Evolutionary conservation across 2,113 vertebrate genomes (phyloP), one percentile per base, ranked within the genome.

Genomic region (Motacilla tschutschensis): DNA sequence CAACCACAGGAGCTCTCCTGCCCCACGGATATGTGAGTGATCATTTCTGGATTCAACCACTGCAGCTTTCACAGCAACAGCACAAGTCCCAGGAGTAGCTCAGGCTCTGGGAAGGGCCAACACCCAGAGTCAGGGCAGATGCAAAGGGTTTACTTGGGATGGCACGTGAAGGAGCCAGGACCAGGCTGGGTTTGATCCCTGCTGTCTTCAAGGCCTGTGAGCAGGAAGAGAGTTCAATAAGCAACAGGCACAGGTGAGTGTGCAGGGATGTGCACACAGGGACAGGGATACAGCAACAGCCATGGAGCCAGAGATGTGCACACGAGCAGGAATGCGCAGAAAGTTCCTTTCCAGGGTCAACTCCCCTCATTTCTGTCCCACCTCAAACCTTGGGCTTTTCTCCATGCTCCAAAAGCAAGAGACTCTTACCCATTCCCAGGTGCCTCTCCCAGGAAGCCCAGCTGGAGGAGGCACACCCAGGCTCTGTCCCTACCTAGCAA

Each of bases 101-200:
- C n/a, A 29, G 38, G 21, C n/a, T 25, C 46, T 1, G 10, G 53
- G 35, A 50, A 71, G 55, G 35, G 25, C 44, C 17, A 17, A 17
- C 22, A 26, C 1, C 16, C 0, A 0, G 19, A 17, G 20, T 4
- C 60, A 62, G n/a, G 26, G 57, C 1, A 8, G 51, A 44, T 48
- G 28, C 41, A 65, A 47, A 74, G 35, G 26, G 28, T 87, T 62
- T 43, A 38, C 26, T 40, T 36, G 57, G 40, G 74, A 40, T 40
- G 35, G 24, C 43, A 60, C 1, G 2, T 5, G 29, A 69, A 41
- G 44, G 55, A 25, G 7, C 14, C 57, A 58, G 62, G 62, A 35
- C 20, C 57, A 71, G 60, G 26, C 43, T 77, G 43, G 47, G 22
- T 62, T 78, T 66, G 71, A 19, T n/a, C 24, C 20, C 46, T 53